Evolutionary conservation across 2,113 vertebrate genomes (phyloP).

Genomic region (Rhizomys pruinosus): DNA sequence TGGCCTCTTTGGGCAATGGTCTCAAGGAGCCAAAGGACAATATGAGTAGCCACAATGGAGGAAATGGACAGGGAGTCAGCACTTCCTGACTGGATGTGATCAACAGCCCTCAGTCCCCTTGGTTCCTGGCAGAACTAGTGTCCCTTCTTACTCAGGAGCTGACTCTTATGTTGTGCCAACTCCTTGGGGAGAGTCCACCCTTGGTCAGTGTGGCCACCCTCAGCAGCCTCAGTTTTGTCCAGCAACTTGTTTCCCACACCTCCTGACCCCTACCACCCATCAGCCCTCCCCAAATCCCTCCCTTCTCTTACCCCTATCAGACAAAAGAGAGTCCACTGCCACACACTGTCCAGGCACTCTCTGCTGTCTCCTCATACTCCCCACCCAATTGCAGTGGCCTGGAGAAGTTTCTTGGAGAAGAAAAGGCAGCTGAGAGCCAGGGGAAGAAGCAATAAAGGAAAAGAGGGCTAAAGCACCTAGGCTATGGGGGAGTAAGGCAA

Average conservation of each 20-base stretch:
- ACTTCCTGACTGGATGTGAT: neutral
- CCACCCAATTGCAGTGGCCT: neutral
- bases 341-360: neutral
- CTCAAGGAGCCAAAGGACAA: neutral
- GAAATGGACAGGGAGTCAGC: neutral
- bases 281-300: fast-evolving
- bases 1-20: neutral
- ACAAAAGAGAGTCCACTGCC: neutral
- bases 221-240: neutral
- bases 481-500: neutral
- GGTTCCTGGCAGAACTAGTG: no score
- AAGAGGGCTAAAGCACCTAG: neutral
- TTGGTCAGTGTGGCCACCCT: neutral
- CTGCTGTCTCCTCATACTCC: neutral
- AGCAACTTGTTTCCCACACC: neutral
- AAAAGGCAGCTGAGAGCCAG: neutral
- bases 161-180: no score
- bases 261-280: neutral
- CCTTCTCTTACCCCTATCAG: neutral
- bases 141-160: neutral
- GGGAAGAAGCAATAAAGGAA: neutral
- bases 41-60: neutral
- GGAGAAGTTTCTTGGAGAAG: neutral
- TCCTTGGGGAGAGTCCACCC: neutral
- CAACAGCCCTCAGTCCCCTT: neutral